These are phyloP conservation scores for Apogon talboti DNA, from an alignment of 2,797 vertebrate species.

Conservation along the genomic window DNA sequence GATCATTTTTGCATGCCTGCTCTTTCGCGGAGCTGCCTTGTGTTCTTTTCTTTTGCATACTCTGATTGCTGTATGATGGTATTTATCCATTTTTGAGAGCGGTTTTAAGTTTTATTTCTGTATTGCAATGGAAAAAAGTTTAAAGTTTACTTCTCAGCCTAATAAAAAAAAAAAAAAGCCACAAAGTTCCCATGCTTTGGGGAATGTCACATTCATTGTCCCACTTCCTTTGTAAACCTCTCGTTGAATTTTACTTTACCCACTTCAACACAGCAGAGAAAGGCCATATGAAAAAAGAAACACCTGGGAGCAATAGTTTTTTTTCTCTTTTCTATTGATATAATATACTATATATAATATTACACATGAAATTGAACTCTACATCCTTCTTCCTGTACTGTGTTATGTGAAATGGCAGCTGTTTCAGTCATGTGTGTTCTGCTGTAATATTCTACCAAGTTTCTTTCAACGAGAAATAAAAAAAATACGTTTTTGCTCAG, in stretches of 20 bases:
- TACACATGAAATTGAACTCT: conserved; percentile 85
- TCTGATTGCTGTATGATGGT: conserved; percentile 88
- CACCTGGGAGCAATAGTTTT: conserved; percentile 92
- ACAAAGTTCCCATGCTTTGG: conserved; percentile 62
- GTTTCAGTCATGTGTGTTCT: conserved; percentile 95
- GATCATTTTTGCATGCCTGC: conserved; percentile 83
- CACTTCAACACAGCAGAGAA: conserved; percentile 87
- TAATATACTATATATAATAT: conserved; percentile 80
- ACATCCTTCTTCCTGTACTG: conserved; percentile 94
- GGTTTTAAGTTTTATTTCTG: conserved; percentile 81
- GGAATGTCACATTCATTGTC: conserved; percentile 72
- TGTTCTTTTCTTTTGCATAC: conserved; percentile 85
- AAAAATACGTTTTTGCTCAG: conserved; percentile 82
- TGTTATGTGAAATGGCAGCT: conserved; percentile 98
- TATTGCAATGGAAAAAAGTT: conserved; percentile 73
- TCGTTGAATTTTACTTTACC: conserved; percentile 78
- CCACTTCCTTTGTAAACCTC: conserved; percentile 73
- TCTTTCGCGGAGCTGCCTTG: conserved; percentile 86
- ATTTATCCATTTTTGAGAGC: conserved; percentile 81
- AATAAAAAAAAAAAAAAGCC: conserved; percentile 49
- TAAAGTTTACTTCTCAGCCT: conserved; percentile 71
- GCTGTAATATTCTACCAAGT: conserved; percentile 90
- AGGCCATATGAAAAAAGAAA: conserved; percentile 84
- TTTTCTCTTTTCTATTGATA: conserved; percentile 82
- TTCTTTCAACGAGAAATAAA: conserved; percentile 83